A percentile compares a stretch with the other conserved stretches of the same genome.
These are phyloP conservation scores for Odocoileus hemionus DNA, from an alignment of 2,113 vertebrate species.

Conservation along the genomic window DNA sequence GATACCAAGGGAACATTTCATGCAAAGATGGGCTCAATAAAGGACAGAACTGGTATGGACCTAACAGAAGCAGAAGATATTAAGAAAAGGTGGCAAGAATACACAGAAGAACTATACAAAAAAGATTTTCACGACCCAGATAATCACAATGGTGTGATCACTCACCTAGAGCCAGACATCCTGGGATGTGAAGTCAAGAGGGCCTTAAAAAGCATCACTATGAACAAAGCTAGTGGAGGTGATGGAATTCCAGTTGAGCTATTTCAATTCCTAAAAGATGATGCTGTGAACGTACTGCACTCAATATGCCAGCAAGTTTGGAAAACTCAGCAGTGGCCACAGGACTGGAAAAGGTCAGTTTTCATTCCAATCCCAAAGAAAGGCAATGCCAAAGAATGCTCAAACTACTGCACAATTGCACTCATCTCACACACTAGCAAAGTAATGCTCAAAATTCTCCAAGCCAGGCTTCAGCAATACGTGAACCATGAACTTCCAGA, in stretches of 20 bases:
- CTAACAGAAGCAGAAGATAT: not conserved
- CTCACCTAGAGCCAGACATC: not conserved
- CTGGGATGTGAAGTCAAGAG: not conserved
- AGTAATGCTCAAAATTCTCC: not conserved
- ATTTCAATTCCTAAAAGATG: not conserved
- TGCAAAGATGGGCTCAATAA: not conserved
- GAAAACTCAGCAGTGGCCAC: too few species aligned
- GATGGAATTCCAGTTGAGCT: not conserved
- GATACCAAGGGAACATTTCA: not conserved
- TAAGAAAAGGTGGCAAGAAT: not conserved
- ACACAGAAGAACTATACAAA: not conserved
- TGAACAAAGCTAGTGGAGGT: not conserved
- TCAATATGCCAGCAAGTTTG: not conserved
- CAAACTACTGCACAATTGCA: not conserved
- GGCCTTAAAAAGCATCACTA: not conserved
- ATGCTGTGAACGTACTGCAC: not conserved
- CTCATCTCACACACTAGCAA: not conserved
- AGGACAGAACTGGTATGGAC: not conserved
- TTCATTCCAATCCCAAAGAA: not conserved
- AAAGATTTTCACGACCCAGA: not conserved
- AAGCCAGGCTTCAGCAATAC: not conserved
- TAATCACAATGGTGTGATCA: not conserved
- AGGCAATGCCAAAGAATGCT: not conserved
- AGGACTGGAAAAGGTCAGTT: not conserved
- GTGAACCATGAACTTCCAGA: rapidly evolving